Evolutionary conservation across 2,113 vertebrate species (phyloP), one percentile per base, ranked within the genome.

Genomic region (Mastomys coucha): DNA sequence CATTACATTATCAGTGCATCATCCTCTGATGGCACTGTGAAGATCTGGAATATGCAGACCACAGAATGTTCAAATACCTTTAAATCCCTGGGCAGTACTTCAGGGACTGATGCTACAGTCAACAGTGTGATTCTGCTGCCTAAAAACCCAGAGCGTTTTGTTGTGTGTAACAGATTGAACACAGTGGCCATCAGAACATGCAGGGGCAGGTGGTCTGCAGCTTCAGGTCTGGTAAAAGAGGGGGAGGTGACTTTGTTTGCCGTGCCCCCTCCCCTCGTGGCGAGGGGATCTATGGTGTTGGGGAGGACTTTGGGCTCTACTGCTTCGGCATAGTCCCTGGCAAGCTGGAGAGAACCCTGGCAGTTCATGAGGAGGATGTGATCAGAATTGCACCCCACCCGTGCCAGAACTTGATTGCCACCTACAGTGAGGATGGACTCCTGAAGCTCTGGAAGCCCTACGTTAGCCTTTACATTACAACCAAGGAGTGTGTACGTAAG

Each of bases 141-240:
- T 80, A 99, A 99, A 98, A 99, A 99, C 97, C 99, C 99, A 0
- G 99, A 99, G 97, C 99, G 99, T 98, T 99, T 99, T 0, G 99
- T 99, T 1, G 99, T 99, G 97, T 99, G 99, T 97, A 99, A 99
- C 98, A 99, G 99, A 93, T 99, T 99, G 0, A 99, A 99, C 96
- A 99, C 99, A 0, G 99, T 99, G 0, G 99, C 99, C 98, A 99
- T 99, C 97, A 99, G 99, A 99, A 99, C 98, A 99, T 99, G 99
- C 99, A 99, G 97, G 99, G 99, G 42, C 99, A 99, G 95, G 99
- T 99, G 97, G 99, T 99, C 93, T 99, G 99, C 98, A 99, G 99
- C 93, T 99, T 99, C 97, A 99, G 99, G 98, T 99, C 99, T 85
- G 99, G 99, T 99, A 99, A 99, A 97, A 99, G 99, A 97, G 99